Evolutionary conservation across 1,140 invertebrate species (phyloP).

Genomic region (Leptestheria dahalacensis): DNA sequence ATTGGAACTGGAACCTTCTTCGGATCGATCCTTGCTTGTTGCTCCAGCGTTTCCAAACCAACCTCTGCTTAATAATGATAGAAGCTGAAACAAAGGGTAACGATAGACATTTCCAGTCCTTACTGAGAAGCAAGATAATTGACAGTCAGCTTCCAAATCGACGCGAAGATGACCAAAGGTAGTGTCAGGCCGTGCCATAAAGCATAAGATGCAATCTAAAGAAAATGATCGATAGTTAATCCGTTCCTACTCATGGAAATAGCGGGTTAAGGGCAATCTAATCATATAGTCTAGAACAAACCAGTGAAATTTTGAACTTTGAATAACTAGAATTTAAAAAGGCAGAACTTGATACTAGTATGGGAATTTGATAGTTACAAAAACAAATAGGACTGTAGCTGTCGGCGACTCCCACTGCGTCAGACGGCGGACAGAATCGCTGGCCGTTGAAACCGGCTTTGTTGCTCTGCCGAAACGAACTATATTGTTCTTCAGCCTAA

Average conservation of each 20-base stretch:
- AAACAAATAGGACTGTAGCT: conserved; percentile 19
- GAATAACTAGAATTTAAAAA: neutral
- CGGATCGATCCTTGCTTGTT: conserved; percentile 20
- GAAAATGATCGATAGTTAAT: too few species aligned
- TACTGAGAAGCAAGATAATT: conserved; percentile 18
- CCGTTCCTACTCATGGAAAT: too few species aligned
- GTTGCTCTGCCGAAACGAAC: conserved; percentile 9
- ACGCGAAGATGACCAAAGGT: conserved; percentile 18
- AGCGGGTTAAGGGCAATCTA: too few species aligned
- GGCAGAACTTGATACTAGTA: neutral
- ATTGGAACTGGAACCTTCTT: conserved; percentile 1
- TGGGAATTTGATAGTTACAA: too few species aligned
- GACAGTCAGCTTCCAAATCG: conserved; percentile 19
- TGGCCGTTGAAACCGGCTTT: neutral
- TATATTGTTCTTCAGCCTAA: conserved; percentile 15
- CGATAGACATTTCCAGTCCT: neutral
- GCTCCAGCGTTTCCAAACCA: conserved; percentile 15
- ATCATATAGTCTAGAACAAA: too few species aligned
- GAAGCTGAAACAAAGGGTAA: neutral
- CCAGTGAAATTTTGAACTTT: too few species aligned
- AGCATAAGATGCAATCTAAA: conserved; percentile 14
- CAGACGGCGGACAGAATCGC: conserved; percentile 4
- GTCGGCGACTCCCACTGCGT: conserved; percentile 20
- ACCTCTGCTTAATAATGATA: conserved; percentile 15
- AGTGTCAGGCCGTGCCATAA: conserved; percentile 20